Evolutionary conservation across 2,113 vertebrate genomes (phyloP), one percentile per base, ranked within the genome.

Genomic region (Perccottus glenii): DNA sequence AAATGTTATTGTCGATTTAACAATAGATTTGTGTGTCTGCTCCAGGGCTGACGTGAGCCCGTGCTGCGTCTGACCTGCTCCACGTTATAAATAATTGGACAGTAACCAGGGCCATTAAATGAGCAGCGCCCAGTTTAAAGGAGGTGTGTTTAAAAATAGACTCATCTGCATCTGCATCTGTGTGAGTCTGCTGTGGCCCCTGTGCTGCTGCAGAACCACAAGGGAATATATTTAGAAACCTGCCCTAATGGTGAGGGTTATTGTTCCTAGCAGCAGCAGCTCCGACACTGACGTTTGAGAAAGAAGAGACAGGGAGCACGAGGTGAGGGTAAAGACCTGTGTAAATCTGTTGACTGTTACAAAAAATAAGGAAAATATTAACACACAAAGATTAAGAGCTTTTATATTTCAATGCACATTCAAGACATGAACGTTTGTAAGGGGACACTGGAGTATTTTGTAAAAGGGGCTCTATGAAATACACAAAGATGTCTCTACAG

Each of bases 31-130:
- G n/a, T n/a, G n/a, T n/a, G n/a, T n/a, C n/a, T n/a, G n/a, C n/a
- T n/a, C n/a, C n/a, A n/a, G n/a, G n/a, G n/a, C n/a, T n/a, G n/a
- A n/a, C n/a, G n/a, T n/a, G n/a, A n/a, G n/a, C n/a, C n/a, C n/a
- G n/a, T n/a, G n/a, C n/a, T n/a, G n/a, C n/a, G n/a, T n/a, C n/a
- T n/a, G 80, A 83, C 78, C 84, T 78, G 43, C 64, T 65, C 70
- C 60, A 44, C 61, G 11, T 68, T 65, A 78, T 68, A 68, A 73
- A 63, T 84, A 81, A 80, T 81, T 87, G 66, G 84, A 72, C 60
- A 12, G 32, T 33, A 9, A 62, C 62, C 63, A 81, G 44, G 49
- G 35, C 33, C 5, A 8, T 52, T 49, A 42, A 52, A 70, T 49
- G 68, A 67, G 33, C 45, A n/a, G n/a, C n/a, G 11, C 10, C 48